phyloP scores from a whole-genome alignment of 2,888 invertebrate genomes.

The Saturnia japonica region DNA sequence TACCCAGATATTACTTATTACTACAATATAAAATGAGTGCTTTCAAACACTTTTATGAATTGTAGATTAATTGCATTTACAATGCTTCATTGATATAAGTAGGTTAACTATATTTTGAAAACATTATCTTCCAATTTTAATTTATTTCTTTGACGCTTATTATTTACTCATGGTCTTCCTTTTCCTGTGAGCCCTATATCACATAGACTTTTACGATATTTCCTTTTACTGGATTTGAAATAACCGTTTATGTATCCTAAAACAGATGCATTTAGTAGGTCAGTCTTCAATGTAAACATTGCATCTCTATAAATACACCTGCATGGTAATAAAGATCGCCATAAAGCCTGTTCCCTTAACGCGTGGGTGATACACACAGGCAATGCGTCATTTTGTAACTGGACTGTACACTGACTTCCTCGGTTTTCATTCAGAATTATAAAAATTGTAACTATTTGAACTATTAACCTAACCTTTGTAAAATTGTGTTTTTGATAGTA shows the following conservation, averaged over 20 bases:
- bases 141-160: neutral
- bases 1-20: no score
- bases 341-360: conserved; percentile 19
- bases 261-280: conserved; percentile 55
- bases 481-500: no score
- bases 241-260: conserved; percentile 30
- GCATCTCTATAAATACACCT: conserved; percentile 28
- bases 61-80: no score
- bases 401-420: conserved; percentile 12
- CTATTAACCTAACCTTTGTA: no score
- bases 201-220: conserved; percentile 2
- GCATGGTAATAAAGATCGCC: conserved; percentile 22
- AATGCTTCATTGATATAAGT: no score
- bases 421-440: conserved; percentile 13
- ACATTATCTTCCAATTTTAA: neutral
- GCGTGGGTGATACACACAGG: conserved; percentile 20
- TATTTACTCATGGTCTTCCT: neutral
- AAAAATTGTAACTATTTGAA: conserved; percentile 7
- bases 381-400: conserved; percentile 21
- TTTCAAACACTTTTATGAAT: no score
- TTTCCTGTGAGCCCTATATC: conserved; percentile 29
- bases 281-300: conserved; percentile 34
- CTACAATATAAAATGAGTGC: no score
- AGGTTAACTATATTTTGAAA: no score
- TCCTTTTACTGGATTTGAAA: conserved; percentile 16